Evolutionary conservation across 2,888 invertebrate genomes (phyloP).

Genomic region (Monopis laevigella): DNA sequence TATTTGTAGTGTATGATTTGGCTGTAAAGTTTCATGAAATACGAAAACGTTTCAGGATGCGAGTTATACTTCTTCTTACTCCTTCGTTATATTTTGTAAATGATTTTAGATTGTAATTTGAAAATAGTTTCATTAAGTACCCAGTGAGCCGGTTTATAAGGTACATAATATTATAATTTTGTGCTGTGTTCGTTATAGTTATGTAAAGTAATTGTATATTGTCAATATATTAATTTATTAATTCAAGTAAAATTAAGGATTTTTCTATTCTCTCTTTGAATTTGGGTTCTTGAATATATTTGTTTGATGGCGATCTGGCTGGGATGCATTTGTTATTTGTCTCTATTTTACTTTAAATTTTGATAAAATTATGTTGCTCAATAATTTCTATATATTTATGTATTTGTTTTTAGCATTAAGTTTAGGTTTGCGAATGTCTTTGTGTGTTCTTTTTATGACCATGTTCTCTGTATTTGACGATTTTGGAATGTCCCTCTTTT

Average conservation of each 20-base stretch:
- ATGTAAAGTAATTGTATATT: slow-evolving; percentile 66
- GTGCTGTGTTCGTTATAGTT: slow-evolving; percentile 65
- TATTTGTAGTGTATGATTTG: no score
- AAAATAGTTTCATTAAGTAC: slow-evolving; percentile 29
- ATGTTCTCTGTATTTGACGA: no score
- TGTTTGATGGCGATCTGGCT: slow-evolving; percentile 46
- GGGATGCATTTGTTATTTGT: slow-evolving; percentile 44
- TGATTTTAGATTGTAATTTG: slow-evolving; percentile 55
- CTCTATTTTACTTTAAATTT: slow-evolving; percentile 15
- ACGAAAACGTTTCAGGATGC: slow-evolving; percentile 43
- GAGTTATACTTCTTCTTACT: slow-evolving; percentile 58
- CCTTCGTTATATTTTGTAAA: slow-evolving; percentile 56
- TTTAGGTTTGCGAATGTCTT: slow-evolving; percentile 9
- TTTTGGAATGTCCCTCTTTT: no score
- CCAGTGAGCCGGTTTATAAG: slow-evolving; percentile 49
- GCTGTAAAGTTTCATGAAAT: no score
- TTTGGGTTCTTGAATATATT: slow-evolving; percentile 34
- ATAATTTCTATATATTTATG: slow-evolving; percentile 40
- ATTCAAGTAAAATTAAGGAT: slow-evolving; percentile 50
- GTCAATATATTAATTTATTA: slow-evolving; percentile 65
- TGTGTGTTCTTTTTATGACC: slow-evolving; percentile 2
- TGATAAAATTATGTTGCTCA: slow-evolving; percentile 46
- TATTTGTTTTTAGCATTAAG: slow-evolving; percentile 39
- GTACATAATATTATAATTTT: slow-evolving; percentile 40
- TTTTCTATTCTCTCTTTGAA: slow-evolving; percentile 32